Evolutionary conservation across 2,797 vertebrate species (phyloP), one percentile per base, ranked within the genome.

Genomic region (Eospalax fontanierii): DNA sequence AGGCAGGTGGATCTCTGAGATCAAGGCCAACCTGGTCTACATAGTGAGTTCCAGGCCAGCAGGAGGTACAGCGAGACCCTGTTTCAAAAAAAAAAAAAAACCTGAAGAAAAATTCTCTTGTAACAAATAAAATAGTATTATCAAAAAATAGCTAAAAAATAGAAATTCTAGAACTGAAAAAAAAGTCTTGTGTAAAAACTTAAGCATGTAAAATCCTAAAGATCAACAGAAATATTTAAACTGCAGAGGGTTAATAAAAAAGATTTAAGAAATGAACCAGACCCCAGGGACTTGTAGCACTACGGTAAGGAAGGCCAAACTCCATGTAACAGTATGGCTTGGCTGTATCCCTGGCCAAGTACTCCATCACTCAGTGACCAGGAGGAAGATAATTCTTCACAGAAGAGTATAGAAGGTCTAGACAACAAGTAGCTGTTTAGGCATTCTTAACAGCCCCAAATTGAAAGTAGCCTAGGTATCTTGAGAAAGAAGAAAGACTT

Each of bases 61-160:
- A n/a, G 5, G 46, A 11, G 46, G 6, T 46, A 46, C 46, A 46
- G 46, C 6, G 46, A 46, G 46, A 46, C 46, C 11, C 46, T 46
- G 6, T 46, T 11, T 46, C 6, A 46, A 46, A 46, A 46, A 46
- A 46, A 59, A 65, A 26, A 35, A 80, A 89, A 40, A 89, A 74
- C 79, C 1, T 71, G 70, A 86, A 33, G 6, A 38, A 82, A 78
- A 95, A 93, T 76, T 21, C 59, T 50, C 46, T 82, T 87, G 33
- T 9, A 83, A 3, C 86, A 61, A 96, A 84, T 84, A 63, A 87
- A 22, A 50, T 21, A n/a, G n/a, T n/a, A n/a, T n/a, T n/a, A n/a
- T n/a, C n/a, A n/a, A n/a, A n/a, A n/a, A n/a, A n/a, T n/a, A n/a
- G n/a, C 50, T 21, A 63, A 26, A 50, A 76, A 92, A 14, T 79